Evolutionary conservation across 35 echinoderm and acorn worm genomes (phyloP), one percentile per base, ranked within the genome.

Genomic region (Stichopus chloronotus): DNA sequence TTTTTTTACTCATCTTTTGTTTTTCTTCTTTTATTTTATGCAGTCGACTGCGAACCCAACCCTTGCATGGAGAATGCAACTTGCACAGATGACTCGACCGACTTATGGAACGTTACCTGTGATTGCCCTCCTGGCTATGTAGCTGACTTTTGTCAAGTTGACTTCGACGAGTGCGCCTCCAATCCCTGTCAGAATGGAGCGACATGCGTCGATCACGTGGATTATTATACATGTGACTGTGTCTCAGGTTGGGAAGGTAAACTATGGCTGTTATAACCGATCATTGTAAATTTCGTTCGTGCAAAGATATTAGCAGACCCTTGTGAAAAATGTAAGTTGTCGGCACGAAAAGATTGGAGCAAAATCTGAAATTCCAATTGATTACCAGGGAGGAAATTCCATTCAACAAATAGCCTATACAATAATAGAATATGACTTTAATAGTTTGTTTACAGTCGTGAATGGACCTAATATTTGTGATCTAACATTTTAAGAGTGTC

Each of bases 101-200:
- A 90, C 24, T 92, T 96, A 2, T 96, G 95, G 95, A 91, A 96
- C 69, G 95, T 96, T 11, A 96, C 92, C 55, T 96, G 95, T 78
- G 65, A 60, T 7, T 94, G 95, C 59, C 92, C 63, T 13, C 56
- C 78, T 20, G 95, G 95, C 22, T 94, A 91, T 65, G 92, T 92
- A 6, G 95, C 79, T 53, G 92, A 96, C 81, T 96, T 96, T 71
- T 96, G 95, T 79, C 92, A 96, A 81, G 82, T 92, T 17, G 55
- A 96, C 59, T 92, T 90, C 59, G 92, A 94, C 59, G 95, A 96
- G 55, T 96, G 95, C 57, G 87, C 55, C 0, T 96, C 95, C 1
- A 88, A 91, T 79, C 95, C 95, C 0, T 96, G 95, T 78, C 83
- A 96, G 72, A 94, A 96, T 72, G 92, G 92, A 10, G 95, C 78